Evolutionary conservation across 2,797 vertebrate species (phyloP).

Genomic region (Chloroceryle amazona): DNA sequence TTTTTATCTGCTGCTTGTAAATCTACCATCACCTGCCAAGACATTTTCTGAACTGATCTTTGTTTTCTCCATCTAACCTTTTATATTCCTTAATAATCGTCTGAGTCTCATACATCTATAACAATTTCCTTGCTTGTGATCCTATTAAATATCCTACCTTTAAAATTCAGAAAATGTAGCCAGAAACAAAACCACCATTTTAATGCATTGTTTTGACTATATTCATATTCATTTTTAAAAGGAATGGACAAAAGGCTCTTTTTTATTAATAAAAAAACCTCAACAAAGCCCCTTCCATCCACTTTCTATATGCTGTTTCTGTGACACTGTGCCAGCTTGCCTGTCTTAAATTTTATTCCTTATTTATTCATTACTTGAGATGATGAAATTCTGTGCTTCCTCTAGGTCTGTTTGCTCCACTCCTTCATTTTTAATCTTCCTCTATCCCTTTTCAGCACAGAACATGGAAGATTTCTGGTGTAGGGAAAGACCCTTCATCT

Average conservation of each 20-base stretch:
- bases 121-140: background rate
- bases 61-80: background rate
- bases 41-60: background rate
- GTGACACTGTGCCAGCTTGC: background rate
- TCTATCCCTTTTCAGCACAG: background rate
- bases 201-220: background rate
- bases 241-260: background rate
- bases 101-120: background rate
- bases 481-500: background rate
- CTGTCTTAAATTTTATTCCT: background rate
- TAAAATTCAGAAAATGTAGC: background rate
- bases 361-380: background rate
- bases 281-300: background rate
- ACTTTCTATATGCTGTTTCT: background rate
- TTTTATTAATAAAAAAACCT: background rate
- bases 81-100: background rate
- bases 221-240: background rate
- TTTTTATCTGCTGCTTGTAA: background rate
- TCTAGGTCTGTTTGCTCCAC: background rate
- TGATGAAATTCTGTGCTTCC: background rate
- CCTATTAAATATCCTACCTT: background rate
- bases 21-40: background rate
- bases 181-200: background rate
- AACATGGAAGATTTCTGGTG: background rate
- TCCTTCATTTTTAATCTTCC: background rate